Conservation (phyloP, 1,140 invertebrate species). For the Solen grandis region DNA sequence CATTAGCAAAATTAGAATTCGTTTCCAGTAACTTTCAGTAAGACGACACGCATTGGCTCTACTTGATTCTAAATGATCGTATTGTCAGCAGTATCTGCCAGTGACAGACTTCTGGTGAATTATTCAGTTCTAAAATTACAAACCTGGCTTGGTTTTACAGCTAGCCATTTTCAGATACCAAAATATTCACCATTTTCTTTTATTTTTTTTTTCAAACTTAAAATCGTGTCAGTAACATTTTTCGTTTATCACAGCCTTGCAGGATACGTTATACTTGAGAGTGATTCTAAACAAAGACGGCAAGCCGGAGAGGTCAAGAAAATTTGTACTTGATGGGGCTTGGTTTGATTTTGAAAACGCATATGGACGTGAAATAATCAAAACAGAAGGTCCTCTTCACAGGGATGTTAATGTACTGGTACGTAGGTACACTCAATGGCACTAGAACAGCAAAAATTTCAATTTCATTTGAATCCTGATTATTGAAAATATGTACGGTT, state of each 20-base stretch:
- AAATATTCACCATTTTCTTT: too few species aligned
- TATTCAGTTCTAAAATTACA: neutral
- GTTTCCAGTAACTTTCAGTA: too few species aligned
- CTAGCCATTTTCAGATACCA: too few species aligned
- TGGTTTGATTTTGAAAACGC: conserved; percentile 81
- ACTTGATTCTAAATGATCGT: neutral
- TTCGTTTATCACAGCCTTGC: conserved; percentile 55
- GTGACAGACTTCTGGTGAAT: neutral
- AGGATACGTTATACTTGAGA: conserved; percentile 53
- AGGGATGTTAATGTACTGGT: conserved; percentile 83
- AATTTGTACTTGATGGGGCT: conserved; percentile 76
- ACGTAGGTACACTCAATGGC: conserved; percentile 16
- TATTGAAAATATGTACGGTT: too few species aligned
- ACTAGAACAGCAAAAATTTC: too few species aligned
- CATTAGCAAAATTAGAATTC: too few species aligned
- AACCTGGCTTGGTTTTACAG: too few species aligned
- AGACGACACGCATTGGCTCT: too few species aligned
- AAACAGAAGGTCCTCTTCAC: conserved; percentile 82
- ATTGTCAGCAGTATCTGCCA: neutral
- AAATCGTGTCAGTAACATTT: too few species aligned
- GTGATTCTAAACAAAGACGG: conserved; percentile 64
- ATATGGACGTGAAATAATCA: conserved; percentile 80
- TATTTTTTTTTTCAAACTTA: too few species aligned
- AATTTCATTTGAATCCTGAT: too few species aligned
- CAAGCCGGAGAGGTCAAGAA: conserved; percentile 41